Percentiles rank a stretch among this genome's conserved stretches.
Conservation (phyloP, 2,888 invertebrate genomes). For the Nysson spinosus region DNA sequence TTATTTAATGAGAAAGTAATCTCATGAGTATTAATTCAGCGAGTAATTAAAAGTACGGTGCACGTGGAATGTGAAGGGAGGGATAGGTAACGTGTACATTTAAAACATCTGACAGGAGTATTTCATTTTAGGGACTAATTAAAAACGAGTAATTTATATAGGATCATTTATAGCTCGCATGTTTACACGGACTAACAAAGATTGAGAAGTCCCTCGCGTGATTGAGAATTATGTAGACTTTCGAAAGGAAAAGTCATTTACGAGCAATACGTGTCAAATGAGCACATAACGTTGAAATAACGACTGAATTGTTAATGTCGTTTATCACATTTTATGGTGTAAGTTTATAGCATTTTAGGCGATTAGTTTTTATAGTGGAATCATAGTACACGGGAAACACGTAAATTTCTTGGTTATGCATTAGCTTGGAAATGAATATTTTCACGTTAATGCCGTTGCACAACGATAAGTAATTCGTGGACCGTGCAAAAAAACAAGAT, state of each 20-base stretch:
- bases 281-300: constrained; percentile 1
- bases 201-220: neutral
- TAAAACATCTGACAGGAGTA: too few species aligned
- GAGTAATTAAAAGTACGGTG: too few species aligned
- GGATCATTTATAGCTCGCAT: too few species aligned
- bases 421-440: constrained; percentile 8
- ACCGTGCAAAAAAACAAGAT: constrained; percentile 4
- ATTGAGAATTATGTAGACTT: constrained; percentile 5
- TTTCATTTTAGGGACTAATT: too few species aligned
- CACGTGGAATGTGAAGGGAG: too few species aligned
- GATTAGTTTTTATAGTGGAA: constrained; percentile 34
- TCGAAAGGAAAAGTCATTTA: constrained; percentile 25
- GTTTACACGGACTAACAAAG: too few species aligned
- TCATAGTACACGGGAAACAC: neutral
- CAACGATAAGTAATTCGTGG: neutral
- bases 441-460: constrained; percentile 4
- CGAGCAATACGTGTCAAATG: constrained; percentile 16
- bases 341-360: constrained; percentile 23
- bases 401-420: constrained; percentile 24
- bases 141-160: too few species aligned
- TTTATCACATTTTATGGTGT: constrained; percentile 24
- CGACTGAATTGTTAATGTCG: constrained; percentile 29
- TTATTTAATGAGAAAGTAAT: too few species aligned
- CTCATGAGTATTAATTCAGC: too few species aligned
- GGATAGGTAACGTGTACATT: too few species aligned